phyloP scores from a whole-genome alignment of 2,888 invertebrate genomes.

The Heliconius ismenius region DNA sequence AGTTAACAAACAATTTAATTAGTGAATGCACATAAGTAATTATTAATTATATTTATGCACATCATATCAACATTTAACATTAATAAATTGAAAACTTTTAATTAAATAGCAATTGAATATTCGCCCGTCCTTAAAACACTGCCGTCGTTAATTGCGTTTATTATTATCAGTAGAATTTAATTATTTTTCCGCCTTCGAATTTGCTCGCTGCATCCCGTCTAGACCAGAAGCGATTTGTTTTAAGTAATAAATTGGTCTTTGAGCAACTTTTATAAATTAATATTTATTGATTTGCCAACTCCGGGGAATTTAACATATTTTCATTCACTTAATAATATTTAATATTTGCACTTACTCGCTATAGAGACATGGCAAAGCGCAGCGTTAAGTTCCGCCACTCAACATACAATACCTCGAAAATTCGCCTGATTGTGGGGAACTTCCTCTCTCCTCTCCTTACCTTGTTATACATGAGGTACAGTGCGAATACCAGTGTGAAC shows the following conservation, averaged over 20 bases:
- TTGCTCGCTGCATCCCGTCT: slow-evolving; percentile 36
- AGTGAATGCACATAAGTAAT: background rate
- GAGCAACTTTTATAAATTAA: background rate
- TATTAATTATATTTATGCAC: background rate
- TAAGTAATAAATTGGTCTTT: slow-evolving; percentile 8
- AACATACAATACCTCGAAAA: no score
- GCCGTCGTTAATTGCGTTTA: slow-evolving; percentile 32
- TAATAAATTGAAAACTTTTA: slow-evolving; percentile 23
- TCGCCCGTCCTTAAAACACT: slow-evolving; percentile 17
- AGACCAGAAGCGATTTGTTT: slow-evolving; percentile 37
- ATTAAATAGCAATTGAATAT: slow-evolving; percentile 31
- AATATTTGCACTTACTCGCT: no score
- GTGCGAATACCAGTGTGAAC: no score
- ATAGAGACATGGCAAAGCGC: no score
- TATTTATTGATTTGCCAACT: background rate
- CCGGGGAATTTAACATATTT: background rate
- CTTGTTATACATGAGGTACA: no score
- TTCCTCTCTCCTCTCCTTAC: no score
- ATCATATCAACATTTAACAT: slow-evolving; percentile 20
- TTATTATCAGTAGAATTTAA: slow-evolving; percentile 38
- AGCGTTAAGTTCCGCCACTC: no score
- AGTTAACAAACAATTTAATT: background rate
- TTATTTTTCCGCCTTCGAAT: slow-evolving; percentile 39
- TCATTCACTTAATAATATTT: background rate
- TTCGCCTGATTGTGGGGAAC: no score